phyloP scores from a whole-genome alignment of 2,888 invertebrate genomes.

The Pycnomerus fuliginosus region DNA sequence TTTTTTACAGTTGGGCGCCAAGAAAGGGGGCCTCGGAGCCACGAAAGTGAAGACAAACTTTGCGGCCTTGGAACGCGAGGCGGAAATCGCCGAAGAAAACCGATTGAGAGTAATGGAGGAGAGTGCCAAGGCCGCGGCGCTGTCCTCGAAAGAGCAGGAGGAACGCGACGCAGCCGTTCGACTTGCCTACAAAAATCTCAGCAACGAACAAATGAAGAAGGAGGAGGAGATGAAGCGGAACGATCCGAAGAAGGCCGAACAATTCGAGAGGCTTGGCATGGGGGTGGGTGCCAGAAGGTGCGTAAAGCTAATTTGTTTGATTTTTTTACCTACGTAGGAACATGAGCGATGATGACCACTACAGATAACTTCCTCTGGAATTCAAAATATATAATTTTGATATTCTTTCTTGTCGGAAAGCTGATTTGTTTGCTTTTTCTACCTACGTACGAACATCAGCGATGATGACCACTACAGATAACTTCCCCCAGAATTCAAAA shows the following conservation, averaged over 20 bases:
- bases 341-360: too few species aligned
- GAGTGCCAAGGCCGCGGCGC: conserved; percentile 47
- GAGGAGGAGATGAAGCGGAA: conserved; percentile 70
- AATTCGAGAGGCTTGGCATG: conserved; percentile 93
- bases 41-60: conserved; percentile 94
- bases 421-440: too few species aligned
- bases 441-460: too few species aligned
- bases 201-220: conserved; percentile 63
- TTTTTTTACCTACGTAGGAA: too few species aligned
- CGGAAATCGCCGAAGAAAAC: conserved; percentile 79
- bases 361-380: too few species aligned
- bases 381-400: too few species aligned
- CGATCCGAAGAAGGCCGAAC: conserved; percentile 82
- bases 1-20: conserved; percentile 71
- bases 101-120: conserved; percentile 50
- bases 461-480: too few species aligned
- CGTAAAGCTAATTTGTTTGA: too few species aligned
- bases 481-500: too few species aligned
- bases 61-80: conserved; percentile 90
- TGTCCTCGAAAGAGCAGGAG: conserved; percentile 65
- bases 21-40: conserved; percentile 89
- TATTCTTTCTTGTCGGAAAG: too few species aligned
- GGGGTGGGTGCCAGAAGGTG: conserved; percentile 66
- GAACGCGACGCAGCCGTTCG: conserved; percentile 67
- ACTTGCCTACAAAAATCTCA: conserved; percentile 77